Percentiles rank a stretch among this genome's conserved stretches.
Conservation (phyloP, 2,113 vertebrate genomes). For the Dromiciops gliroides region DNA sequence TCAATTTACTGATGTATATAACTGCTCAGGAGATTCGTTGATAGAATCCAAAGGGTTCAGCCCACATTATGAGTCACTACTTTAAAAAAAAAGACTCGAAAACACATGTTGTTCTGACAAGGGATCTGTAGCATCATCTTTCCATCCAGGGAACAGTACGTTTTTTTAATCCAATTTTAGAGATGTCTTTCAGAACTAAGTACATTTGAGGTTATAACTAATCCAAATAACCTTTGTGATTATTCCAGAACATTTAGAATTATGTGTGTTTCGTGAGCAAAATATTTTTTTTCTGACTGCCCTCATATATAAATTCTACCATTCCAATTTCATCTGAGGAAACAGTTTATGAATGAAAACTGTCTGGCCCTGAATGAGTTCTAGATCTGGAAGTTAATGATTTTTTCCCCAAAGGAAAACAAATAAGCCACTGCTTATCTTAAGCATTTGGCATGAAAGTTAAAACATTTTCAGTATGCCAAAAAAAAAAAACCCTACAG, state of each 20-base stretch:
- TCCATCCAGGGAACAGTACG: background rate
- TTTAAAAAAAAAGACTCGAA: constrained; percentile 7
- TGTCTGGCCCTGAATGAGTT: constrained; percentile 17
- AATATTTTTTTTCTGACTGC: constrained; percentile 46
- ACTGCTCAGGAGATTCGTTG: background rate
- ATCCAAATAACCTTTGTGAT: background rate
- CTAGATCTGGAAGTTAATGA: constrained; percentile 61
- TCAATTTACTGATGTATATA: background rate
- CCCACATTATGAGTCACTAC: background rate
- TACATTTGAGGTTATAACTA: background rate
- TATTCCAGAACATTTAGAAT: constrained; percentile 51
- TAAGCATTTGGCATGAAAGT: constrained; percentile 54
- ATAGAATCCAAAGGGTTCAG: background rate
- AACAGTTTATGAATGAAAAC: constrained; percentile 37
- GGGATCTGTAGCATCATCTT: constrained; percentile 26
- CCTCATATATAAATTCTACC: constrained; percentile 45
- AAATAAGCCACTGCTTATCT: constrained; percentile 37
- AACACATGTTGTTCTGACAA: background rate
- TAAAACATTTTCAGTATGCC: constrained; percentile 41
- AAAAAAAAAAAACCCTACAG: constrained; percentile 16
- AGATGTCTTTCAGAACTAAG: background rate
- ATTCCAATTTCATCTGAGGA: constrained; percentile 47
- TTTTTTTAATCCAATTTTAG: background rate
- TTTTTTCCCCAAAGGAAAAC: constrained; percentile 64
- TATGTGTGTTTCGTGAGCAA: constrained; percentile 24